A percentile compares a stretch with the other conserved stretches of the same genome.
These are phyloP conservation scores for Pelvicachromis taeniatus DNA, from an alignment of 2,113 vertebrate species.

Conservation along the genomic window DNA sequence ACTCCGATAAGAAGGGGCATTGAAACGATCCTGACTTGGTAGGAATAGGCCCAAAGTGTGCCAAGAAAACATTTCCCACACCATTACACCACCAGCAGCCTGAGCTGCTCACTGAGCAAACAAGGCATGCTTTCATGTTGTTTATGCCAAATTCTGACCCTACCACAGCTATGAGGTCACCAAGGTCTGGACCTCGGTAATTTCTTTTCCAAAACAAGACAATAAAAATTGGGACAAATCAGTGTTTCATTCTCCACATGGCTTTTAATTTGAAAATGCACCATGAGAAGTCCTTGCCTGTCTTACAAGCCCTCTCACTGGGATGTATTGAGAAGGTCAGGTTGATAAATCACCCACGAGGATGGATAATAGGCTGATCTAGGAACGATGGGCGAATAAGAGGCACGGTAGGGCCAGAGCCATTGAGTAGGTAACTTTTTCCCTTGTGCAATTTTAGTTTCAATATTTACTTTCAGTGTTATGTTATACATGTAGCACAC, in stretches of 20 bases:
- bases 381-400: rapidly evolving
- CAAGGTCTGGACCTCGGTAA: background rate
- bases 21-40: background rate
- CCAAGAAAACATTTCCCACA: background rate
- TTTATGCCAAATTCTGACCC: background rate
- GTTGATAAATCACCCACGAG: background rate
- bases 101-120: background rate
- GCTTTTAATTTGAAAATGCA: background rate
- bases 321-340: background rate
- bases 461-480: background rate
- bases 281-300: background rate
- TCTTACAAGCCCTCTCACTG: rapidly evolving
- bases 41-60: background rate
- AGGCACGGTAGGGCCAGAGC: background rate
- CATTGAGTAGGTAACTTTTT: background rate
- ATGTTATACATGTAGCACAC: background rate
- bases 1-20: background rate
- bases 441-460: background rate
- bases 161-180: background rate
- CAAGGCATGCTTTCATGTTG: background rate
- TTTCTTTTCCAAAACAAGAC: background rate
- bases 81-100: background rate
- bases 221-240: background rate
- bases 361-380: background rate
- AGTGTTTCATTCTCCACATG: background rate